A percentile compares a stretch with the other conserved stretches of the same genome.
Evolutionary conservation across 1,140 invertebrate species (phyloP).

Genomic region (Heliothis virescens): DNA sequence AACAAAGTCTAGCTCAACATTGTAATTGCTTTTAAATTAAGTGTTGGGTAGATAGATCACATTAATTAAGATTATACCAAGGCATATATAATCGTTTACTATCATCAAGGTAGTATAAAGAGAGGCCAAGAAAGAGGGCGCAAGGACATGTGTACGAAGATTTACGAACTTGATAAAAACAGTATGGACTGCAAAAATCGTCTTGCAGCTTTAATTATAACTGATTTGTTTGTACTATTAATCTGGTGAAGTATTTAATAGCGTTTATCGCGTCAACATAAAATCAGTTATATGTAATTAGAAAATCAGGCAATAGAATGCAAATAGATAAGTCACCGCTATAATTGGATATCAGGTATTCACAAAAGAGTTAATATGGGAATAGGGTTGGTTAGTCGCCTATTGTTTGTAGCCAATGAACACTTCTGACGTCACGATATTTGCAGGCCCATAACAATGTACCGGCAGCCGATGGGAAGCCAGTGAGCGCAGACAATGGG

Average conservation of each 20-base stretch:
- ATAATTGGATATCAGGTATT: neutral
- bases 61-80: neutral
- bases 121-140: neutral
- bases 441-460: slow-evolving; percentile 64
- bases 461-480: slow-evolving; percentile 54
- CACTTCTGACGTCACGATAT: slow-evolving; percentile 50
- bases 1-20: slow-evolving; percentile 9
- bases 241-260: too few species aligned
- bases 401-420: slow-evolving; percentile 45
- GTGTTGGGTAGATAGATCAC: neutral
- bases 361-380: neutral
- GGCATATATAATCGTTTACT: neutral
- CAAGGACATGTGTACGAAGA: neutral
- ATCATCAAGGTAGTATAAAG: neutral
- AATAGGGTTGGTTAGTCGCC: neutral
- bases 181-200: neutral
- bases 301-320: too few species aligned
- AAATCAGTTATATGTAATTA: too few species aligned
- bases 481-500: slow-evolving; percentile 55
- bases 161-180: slow-evolving; percentile 17
- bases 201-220: neutral
- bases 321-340: neutral
- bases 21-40: slow-evolving; percentile 28
- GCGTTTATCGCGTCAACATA: too few species aligned
- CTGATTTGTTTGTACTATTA: too few species aligned